Conservation (phyloP, 2,113 vertebrate species). For the Thomomys bottae region DNA sequence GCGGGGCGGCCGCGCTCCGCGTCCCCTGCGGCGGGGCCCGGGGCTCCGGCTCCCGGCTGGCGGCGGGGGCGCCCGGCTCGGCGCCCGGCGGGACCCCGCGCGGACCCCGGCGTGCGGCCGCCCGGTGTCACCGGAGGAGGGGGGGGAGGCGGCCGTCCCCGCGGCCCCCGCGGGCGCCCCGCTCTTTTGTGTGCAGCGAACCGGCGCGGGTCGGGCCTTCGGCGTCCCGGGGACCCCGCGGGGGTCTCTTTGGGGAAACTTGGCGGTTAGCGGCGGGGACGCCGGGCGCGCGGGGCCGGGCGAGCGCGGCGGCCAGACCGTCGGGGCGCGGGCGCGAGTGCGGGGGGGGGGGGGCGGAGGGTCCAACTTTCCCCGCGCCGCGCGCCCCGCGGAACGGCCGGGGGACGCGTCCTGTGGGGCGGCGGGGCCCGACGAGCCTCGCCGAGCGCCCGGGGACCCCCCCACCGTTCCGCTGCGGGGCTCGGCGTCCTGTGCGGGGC, state of each 20-base stretch:
- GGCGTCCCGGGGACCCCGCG: neutral
- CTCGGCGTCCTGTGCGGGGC: neutral
- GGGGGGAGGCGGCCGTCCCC: neutral
- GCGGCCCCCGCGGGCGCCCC: constrained; percentile 16
- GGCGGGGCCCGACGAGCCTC: neutral
- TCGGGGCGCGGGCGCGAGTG: neutral
- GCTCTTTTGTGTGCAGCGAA: constrained; percentile 63
- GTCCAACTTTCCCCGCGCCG: constrained; percentile 61
- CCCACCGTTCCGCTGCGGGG: neutral
- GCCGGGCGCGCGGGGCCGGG: neutral
- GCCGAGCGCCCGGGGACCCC: neutral
- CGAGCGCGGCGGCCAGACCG: neutral
- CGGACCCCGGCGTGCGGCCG: constrained; percentile 39
- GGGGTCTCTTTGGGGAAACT: constrained; percentile 58
- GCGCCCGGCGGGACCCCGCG: constrained; percentile 52
- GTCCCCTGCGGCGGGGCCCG: constrained; percentile 72
- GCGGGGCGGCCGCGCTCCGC: constrained; percentile 52
- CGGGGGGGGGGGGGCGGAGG: neutral
- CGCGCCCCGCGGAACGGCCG: neutral
- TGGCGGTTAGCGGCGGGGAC: constrained; percentile 6
- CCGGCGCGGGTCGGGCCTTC: neutral
- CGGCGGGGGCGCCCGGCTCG: constrained; percentile 67
- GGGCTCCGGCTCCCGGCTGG: constrained; percentile 67
- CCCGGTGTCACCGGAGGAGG: neutral
- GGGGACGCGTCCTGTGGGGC: neutral